Conservation (phyloP, 1,140 invertebrate species). For the Drosophila littoralis region DNA sequence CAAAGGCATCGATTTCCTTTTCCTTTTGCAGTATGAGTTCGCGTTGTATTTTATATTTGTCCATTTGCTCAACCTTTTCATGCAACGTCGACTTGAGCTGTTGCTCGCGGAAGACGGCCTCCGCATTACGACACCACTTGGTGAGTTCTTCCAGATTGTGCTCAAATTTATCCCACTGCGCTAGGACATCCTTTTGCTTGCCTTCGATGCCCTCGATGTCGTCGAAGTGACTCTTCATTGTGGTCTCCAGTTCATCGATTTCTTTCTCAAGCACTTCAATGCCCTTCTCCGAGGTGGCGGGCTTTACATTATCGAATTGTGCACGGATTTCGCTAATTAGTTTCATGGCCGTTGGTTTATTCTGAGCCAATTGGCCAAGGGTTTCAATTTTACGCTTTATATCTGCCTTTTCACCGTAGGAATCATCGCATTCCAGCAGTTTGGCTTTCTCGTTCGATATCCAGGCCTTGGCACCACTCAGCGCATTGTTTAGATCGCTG, state of each 20-base stretch:
- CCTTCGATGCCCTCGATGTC: conserved; percentile 88
- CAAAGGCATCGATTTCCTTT: conserved; percentile 93
- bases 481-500: conserved; percentile 89
- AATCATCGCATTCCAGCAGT: conserved; percentile 90
- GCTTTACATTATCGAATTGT: conserved; percentile 89
- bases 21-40: conserved; percentile 91
- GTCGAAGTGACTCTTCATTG: conserved; percentile 88
- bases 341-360: conserved; percentile 89
- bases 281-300: conserved; percentile 92
- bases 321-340: conserved; percentile 89
- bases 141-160: conserved; percentile 90
- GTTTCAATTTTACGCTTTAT: conserved; percentile 90
- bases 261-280: conserved; percentile 90
- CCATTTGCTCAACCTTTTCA: conserved; percentile 92
- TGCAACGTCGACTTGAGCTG: conserved; percentile 91
- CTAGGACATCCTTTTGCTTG: conserved; percentile 90
- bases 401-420: conserved; percentile 92
- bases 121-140: conserved; percentile 93
- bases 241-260: conserved; percentile 88
- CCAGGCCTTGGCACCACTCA: conserved; percentile 92
- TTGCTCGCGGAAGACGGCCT: conserved; percentile 93
- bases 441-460: conserved; percentile 90
- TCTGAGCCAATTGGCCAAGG: conserved; percentile 88
- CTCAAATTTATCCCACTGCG: conserved; percentile 96
- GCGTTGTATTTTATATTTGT: conserved; percentile 89